phyloP scores from a whole-genome alignment of 92 coral and sea anemone genomes.

The Epizoanthus scotinus region DNA sequence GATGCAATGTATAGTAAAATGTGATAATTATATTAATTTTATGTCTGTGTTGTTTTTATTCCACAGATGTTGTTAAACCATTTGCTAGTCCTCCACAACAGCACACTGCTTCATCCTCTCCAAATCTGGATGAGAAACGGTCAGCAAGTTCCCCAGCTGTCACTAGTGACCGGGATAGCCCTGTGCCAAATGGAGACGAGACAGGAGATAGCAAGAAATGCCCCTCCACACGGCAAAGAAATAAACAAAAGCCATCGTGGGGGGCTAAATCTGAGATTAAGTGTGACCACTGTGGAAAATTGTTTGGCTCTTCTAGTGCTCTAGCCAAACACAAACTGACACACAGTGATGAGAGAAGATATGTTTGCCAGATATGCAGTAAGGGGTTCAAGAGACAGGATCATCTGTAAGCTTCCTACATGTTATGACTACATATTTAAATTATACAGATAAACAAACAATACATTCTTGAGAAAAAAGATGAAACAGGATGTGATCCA shows the following conservation, averaged over 20 bases:
- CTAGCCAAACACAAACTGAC: conserved; percentile 97
- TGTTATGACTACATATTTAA: too few relatives aligned
- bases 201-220: conserved; percentile 57
- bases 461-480: too few relatives aligned
- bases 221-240: conserved; percentile 55
- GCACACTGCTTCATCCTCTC: conserved; percentile 26
- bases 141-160: conserved; percentile 63
- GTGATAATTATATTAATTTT: neutral
- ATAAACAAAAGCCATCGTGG: conserved; percentile 63
- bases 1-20: neutral
- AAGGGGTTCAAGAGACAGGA: conserved; percentile 98
- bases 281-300: conserved; percentile 92
- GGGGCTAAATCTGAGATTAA: conserved; percentile 82
- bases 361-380: conserved; percentile 90
- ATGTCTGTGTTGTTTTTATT: neutral
- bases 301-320: conserved; percentile 95
- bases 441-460: too few relatives aligned
- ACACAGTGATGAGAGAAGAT: conserved; percentile 97
- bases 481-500: too few relatives aligned
- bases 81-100: conserved; percentile 31
- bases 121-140: conserved; percentile 66
- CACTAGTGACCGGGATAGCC: conserved; percentile 71
- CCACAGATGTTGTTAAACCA: conserved; percentile 23
- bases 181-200: conserved; percentile 66
- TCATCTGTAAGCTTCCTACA: conserved; percentile 79